Evolutionary conservation across 2,113 vertebrate species (phyloP), one percentile per base, ranked within the genome.

Genomic region (Alosa alosa): DNA sequence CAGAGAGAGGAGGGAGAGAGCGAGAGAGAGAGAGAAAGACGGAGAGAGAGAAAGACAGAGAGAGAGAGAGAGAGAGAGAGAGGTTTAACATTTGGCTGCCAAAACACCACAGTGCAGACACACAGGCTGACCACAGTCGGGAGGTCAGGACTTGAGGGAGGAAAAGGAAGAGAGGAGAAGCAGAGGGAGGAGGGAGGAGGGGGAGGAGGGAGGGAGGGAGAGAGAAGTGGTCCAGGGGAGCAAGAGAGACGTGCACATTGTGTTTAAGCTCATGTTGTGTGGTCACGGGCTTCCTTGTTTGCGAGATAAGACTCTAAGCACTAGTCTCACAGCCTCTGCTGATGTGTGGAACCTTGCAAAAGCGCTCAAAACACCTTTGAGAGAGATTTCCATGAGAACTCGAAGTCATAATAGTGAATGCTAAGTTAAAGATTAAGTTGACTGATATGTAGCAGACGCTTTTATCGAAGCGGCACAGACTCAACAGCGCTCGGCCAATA

Each of bases 1-100:
- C 52, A 89, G 84, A 75, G 84, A 83, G 64, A 72, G 64, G 50
- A 44, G 55, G 20, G 55, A 85, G 89, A 89, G 82, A 46, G 17
- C 78, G 83, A 87, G 89, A 85, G 86, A 31, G 31, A 31, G 31
- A 31, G 31, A 31, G 31, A 31, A 1, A 31, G 31, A 31, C 31
- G 1, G 31, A 31, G 31, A 31, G 31, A 31, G 31, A 31, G 49
- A 20, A 7, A 47, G n/a, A 31, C 15, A 39, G 10, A 78, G 72
- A 13, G 36, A 78, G 68, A 68, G 60, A 68, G 60, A n/a, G 60
- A 68, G 60, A 64, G 50, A 64, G 36, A 39, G 47, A 45, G 47
- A 55, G 81, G 6, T 72, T 72, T 25, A 72, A 72, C 64, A 72
- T 72, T 72, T 72, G 64, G 36, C 72, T 39, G 72, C 72, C 31